phyloP scores from a whole-genome alignment of 2,888 invertebrate genomes.

The Mythimna loreyi region DNA sequence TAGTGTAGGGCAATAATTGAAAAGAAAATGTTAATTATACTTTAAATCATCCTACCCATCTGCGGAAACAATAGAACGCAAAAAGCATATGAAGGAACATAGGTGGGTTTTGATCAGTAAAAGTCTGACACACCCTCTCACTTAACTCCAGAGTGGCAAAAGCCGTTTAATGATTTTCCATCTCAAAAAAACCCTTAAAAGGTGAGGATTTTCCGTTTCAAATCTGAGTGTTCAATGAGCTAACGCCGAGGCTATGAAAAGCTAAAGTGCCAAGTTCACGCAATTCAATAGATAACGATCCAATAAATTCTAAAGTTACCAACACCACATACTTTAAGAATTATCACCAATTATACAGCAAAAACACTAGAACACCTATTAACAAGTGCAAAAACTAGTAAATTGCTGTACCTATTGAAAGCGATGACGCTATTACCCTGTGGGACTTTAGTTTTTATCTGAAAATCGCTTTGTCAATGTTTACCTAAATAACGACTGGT shows the following conservation, averaged over 20 bases:
- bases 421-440: slow-evolving; percentile 70
- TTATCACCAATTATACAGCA: slow-evolving; percentile 80
- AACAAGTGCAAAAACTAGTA: slow-evolving; percentile 61
- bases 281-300: slow-evolving; percentile 79
- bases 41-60: no score
- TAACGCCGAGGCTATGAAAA: not conserved
- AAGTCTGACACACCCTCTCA: no score
- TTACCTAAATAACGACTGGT: slow-evolving; percentile 60
- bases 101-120: no score
- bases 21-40: no score
- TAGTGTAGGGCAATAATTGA: no score
- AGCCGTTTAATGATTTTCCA: no score
- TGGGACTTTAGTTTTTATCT: slow-evolving; percentile 76
- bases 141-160: no score
- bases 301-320: slow-evolving; percentile 64
- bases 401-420: slow-evolving; percentile 82
- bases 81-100: no score
- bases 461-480: slow-evolving; percentile 60
- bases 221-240: not conserved
- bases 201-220: not conserved
- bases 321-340: slow-evolving; percentile 56
- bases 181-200: no score
- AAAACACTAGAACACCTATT: slow-evolving; percentile 69
- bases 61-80: no score
- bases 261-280: slow-evolving; percentile 44